Evolutionary conservation across 2,113 vertebrate species (phyloP), one percentile per base, ranked within the genome.

Genomic region (Tragelaphus strepsiceros): DNA sequence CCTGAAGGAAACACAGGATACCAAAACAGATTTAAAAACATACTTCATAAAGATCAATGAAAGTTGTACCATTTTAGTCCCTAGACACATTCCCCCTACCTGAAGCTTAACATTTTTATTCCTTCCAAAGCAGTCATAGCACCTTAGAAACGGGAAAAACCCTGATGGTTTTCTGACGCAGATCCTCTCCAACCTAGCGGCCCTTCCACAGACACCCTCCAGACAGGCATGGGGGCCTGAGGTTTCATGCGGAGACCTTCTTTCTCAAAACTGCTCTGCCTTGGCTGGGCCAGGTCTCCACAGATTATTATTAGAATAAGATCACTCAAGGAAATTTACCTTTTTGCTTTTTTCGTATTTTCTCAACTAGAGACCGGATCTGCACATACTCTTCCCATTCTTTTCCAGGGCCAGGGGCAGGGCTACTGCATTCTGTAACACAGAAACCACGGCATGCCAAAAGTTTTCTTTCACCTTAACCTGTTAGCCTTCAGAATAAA

Each of bases 381-480:
- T 99, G 99, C 13, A 99, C 94, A 26, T 99, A 99, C 94, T 99
- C 99, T 94, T 99, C 99, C 99, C 99, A 99, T 95, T 99, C 99
- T 80, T 99, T 99, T 46, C 99, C 99, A 88, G 99, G 99, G 96
- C 99, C 99, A 0, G 99, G 99, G 1, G 99, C 99, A 85, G 99
- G 99, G 94, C 99, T 99, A 98, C 99, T 99, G 98, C 99, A 99
- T 95, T 99, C 99, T 99, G 96, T 6, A 98, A 98, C 4, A 78
- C 30, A 97, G 97, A 89, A 0, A 4, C 6, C 86, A 54, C 0
- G 3, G 24, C 2, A 6, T 49, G 90, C 17, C 83, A 19, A n/a
- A 14, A 5, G 6, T 24, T 62, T 46, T 43, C 56, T 32, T 80
- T 15, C 83, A 19, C 22, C 67, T 54, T 30, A 14, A 30, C 54